Evolutionary conservation across 2,113 vertebrate genomes (phyloP).

Genomic region (Nothoprocta pentlandii): DNA sequence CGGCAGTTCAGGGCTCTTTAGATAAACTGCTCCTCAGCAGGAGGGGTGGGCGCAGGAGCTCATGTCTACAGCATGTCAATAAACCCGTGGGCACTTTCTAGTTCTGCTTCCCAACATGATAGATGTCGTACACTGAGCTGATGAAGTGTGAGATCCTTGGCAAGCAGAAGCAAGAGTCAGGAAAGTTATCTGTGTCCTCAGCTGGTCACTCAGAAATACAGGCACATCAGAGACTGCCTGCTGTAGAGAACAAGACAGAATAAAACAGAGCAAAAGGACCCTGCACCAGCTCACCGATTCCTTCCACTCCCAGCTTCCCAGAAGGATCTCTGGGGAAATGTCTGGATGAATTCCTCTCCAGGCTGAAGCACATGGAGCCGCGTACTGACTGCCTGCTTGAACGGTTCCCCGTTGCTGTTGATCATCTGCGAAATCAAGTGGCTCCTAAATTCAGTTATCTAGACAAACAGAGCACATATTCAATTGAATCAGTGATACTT

Average conservation of each 20-base stretch:
- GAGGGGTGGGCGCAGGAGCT: neutral
- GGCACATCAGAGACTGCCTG: neutral
- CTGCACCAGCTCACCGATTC: neutral
- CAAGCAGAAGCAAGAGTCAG: neutral
- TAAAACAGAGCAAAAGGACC: neutral
- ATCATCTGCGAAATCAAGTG: neutral
- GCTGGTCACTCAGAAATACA: neutral
- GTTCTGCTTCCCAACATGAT: fast-evolving
- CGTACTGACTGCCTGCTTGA: neutral
- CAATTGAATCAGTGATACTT: neutral
- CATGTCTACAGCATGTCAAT: neutral
- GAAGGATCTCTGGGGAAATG: neutral
- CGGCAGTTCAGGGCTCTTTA: constrained; percentile 2
- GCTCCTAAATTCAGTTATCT: neutral
- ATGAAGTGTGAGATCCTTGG: neutral
- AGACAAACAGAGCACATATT: neutral
- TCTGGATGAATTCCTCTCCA: neutral
- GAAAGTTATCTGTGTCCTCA: neutral
- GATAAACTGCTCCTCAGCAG: neutral
- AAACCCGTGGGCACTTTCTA: neutral
- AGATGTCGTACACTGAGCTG: neutral
- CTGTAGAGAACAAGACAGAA: neutral
- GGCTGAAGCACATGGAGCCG: neutral
- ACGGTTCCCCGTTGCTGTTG: neutral
- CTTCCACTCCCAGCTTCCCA: neutral